Conservation (phyloP, 2,797 vertebrate species). For the Anas flavirostris region DNA sequence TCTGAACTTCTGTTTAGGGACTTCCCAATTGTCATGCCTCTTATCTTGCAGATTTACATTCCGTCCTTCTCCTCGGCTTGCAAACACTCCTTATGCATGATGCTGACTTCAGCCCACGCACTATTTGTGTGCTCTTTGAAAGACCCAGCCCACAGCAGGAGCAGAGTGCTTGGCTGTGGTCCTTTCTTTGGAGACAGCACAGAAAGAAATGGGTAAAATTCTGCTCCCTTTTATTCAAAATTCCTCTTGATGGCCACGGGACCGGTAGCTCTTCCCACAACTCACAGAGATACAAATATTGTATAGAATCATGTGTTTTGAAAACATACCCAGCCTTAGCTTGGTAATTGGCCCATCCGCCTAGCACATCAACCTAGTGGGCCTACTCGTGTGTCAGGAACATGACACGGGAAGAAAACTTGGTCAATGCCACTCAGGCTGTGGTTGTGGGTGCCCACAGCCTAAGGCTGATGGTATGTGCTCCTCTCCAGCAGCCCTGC, state of each 20-base stretch:
- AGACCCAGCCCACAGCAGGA: neutral
- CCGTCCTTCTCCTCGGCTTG: neutral
- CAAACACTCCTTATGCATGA: neutral
- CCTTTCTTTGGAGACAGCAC: neutral
- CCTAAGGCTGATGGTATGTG: neutral
- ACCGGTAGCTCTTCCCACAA: neutral
- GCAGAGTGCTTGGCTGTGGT: neutral
- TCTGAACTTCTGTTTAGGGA: neutral
- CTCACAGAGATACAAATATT: neutral
- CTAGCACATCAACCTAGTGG: neutral
- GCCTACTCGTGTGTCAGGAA: neutral
- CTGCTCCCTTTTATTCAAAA: neutral
- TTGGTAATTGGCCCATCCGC: neutral
- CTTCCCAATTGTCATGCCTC: neutral
- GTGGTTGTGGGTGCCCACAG: fast-evolving
- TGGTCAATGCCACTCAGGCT: neutral
- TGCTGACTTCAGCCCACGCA: neutral
- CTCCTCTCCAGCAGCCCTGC: fast-evolving
- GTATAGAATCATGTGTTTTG: neutral
- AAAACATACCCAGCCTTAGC: neutral
- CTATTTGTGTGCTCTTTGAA: neutral
- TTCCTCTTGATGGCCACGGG: neutral
- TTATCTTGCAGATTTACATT: neutral
- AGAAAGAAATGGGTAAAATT: neutral
- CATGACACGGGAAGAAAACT: neutral